Base-by-base conservation (phyloP, 2,797 vertebrate species). In the Hylomyscus alleni region DNA sequence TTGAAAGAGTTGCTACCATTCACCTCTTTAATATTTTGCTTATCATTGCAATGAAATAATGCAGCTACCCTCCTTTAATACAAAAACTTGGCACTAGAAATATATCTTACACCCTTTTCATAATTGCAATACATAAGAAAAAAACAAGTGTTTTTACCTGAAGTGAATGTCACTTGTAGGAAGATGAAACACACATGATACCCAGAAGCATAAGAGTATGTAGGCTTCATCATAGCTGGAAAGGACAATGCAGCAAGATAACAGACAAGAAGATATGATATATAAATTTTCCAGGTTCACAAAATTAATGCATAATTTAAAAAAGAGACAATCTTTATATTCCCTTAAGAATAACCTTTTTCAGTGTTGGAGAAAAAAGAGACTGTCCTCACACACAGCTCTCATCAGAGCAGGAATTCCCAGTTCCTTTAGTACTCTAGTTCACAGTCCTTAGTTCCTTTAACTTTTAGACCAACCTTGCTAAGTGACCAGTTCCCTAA, bases 71-170 rank as follows among this genome's bases (percentile, higher is more conserved):
- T 24, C 47, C 40, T 60, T 29, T 31, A 14, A 34, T 72, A 52
- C 15, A 24, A 47, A 37, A 47, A 84, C 26, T 67, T 29, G 24
- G 67, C 54, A 85, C 13, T 37, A 34, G 14, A 76, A 44, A 0
- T 34, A 24, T 65, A 24, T 15, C 13, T 34, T 44, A 19, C 2
- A 9, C 29, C 65, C 31, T 85, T 67, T 52, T 40, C 6, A 22
- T 85, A 85, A 85, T 24, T 67, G 0, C 19, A 52, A 67, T 67
- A 20, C 12, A 67, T 34, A 34, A 34, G 29, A 34, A 50, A 85
- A 83, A 65, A 65, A 12, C n/a, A n/a, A 47, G 17, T 52, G 1
- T 81, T 84, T 77, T 84, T 83, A 96, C 93, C 90, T 69, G 93
- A 90, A 56, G 47, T 26, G 14, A 56, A 84, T 67, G 80, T 81